Base-by-base conservation (phyloP, 2,797 vertebrate genomes). In the Sebastes minor region DNA sequence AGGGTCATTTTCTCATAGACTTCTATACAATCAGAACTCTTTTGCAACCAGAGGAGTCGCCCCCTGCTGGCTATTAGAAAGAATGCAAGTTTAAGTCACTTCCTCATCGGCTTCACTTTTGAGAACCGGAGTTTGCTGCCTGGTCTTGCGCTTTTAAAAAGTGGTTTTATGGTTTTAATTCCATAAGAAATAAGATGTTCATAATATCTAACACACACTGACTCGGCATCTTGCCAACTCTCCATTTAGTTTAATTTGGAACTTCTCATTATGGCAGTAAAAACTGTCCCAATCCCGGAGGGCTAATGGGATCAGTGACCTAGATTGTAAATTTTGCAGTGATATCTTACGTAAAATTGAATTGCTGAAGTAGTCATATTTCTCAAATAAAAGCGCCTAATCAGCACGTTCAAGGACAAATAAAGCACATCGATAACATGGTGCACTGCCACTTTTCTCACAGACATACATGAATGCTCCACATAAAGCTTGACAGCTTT, bases 281-380 rank as follows among this genome's bases (percentile, higher is more conserved):
- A 88, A 83, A 78, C 55, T 65, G 77, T 85, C 82, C 87, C 76
- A 82, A 72, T 92, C 85, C 82, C 84, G 76, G 74, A 84, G 87
- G 79, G 74, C 78, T 92, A 95, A 94, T 92, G 86, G 89, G 91
- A 93, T 92, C 90, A 85, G 82, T 82, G 93, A 90, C 92, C 90
- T 62, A 89, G 84, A 94, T 91, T 86, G 84, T 93, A 91, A 90
- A 92, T 94, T 92, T 89, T 89, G 76, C 73, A 30, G 57, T 49
- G 76, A 91, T 88, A 78, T 80, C 87, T 90, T 65, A 86, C 85
- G 75, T 84, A 84, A 90, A 93, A 91, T 79, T 63, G 60, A 93
- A 93, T 81, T 75, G 84, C 82, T 85, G 80, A 82, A 91, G 87
- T 23, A 81, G 85, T 86, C 74, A 84, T 76, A 82, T 91, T 86